These are phyloP conservation scores for Bursaphelenchus mucronatus DNA, from an alignment of 1,140 invertebrate species.

Conservation along the genomic window DNA sequence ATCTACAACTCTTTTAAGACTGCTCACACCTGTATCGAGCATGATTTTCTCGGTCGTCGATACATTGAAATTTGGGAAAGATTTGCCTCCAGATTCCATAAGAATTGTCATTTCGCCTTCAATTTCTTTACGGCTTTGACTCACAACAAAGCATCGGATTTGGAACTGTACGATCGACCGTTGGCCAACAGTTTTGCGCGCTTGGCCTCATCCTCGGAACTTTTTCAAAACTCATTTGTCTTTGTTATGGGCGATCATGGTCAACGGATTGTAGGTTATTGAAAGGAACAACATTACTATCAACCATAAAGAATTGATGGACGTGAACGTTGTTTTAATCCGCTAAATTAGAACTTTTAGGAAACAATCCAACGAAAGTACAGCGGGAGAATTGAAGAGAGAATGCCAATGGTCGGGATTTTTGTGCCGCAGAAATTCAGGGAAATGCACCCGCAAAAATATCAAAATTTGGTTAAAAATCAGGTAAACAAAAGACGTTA, in stretches of 20 bases:
- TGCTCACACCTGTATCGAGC: slow-evolving; percentile 26
- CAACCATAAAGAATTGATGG: not conserved
- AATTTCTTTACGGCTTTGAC: slow-evolving; percentile 53
- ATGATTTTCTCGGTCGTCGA: slow-evolving; percentile 18
- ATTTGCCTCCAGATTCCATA: slow-evolving; percentile 28
- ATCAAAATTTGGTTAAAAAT: slow-evolving; percentile 31
- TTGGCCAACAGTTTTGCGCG: no score
- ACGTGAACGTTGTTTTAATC: no score
- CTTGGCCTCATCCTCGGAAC: slow-evolving; percentile 12
- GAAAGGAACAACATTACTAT: not conserved
- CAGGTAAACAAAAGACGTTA: slow-evolving; percentile 21
- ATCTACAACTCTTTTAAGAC: slow-evolving; percentile 29
- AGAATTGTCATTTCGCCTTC: slow-evolving; percentile 47
- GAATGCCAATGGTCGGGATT: slow-evolving; percentile 57
- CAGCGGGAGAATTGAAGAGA: slow-evolving; percentile 55
- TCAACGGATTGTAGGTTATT: slow-evolving; percentile 43
- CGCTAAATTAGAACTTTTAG: slow-evolving; percentile 11
- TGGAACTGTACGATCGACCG: slow-evolving; percentile 37
- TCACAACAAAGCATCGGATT: slow-evolving; percentile 40
- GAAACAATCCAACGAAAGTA: slow-evolving; percentile 41
- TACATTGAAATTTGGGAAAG: slow-evolving; percentile 48
- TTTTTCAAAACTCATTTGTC: slow-evolving; percentile 62
- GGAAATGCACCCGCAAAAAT: slow-evolving; percentile 33
- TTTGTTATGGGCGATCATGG: slow-evolving; percentile 64
- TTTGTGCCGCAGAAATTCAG: slow-evolving; percentile 41